Evolutionary conservation across 30 jellyfish, hydroid and myxozoan species (phyloP).

Genomic region (Nemopilema nomurai): DNA sequence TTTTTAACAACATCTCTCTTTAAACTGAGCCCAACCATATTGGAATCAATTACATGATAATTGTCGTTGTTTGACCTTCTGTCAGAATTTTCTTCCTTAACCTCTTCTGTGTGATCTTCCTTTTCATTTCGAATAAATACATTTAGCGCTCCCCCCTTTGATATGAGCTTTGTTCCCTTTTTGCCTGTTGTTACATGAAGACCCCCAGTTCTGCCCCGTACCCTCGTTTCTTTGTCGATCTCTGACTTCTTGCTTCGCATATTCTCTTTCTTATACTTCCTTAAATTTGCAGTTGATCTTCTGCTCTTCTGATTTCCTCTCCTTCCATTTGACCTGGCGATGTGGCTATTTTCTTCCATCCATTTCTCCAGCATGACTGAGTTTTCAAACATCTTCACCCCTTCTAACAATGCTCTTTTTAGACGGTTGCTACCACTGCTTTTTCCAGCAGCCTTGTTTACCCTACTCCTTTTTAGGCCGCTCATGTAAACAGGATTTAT

Average conservation of each 20-base stretch:
- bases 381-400: slow-evolving; percentile 73
- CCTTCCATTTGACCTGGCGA: slow-evolving; percentile 25
- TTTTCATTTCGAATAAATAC: slow-evolving; percentile 62
- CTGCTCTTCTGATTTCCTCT: slow-evolving; percentile 22
- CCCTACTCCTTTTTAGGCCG: slow-evolving; percentile 36
- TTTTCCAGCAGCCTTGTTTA: not conserved
- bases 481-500: slow-evolving; percentile 30
- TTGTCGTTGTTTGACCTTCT: slow-evolving; percentile 29
- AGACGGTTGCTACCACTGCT: not conserved
- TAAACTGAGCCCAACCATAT: slow-evolving; percentile 46
- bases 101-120: not conserved
- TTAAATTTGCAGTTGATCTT: slow-evolving; percentile 11
- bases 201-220: slow-evolving; percentile 82
- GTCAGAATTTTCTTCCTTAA: slow-evolving; percentile 19
- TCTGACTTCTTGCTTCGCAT: slow-evolving; percentile 49
- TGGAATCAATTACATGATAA: slow-evolving; percentile 40
- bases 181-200: slow-evolving; percentile 58
- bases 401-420: slow-evolving; percentile 56
- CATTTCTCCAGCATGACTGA: slow-evolving; percentile 79
- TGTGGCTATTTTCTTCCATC: slow-evolving; percentile 43
- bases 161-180: slow-evolving; percentile 67
- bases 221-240: slow-evolving; percentile 68
- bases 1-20: slow-evolving; percentile 11
- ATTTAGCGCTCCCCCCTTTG: slow-evolving; percentile 73
- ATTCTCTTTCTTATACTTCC: slow-evolving; percentile 29